phyloP scores from a whole-genome alignment of 2,888 invertebrate species.

The Aplocera efformata region DNA sequence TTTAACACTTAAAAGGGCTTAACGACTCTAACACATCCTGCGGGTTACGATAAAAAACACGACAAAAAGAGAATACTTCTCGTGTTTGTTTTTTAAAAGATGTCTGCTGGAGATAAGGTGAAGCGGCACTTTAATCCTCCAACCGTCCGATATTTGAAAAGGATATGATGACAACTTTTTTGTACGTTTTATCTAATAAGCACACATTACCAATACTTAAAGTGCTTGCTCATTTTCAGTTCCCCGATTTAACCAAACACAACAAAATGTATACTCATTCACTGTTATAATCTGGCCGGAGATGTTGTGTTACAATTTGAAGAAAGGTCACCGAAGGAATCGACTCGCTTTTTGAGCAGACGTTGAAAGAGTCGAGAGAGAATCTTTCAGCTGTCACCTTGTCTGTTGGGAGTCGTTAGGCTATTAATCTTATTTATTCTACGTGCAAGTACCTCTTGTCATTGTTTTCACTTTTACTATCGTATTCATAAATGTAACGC shows the following conservation, averaged over 20 bases:
- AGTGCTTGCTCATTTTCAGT: constrained; percentile 35
- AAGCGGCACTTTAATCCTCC: constrained; percentile 78
- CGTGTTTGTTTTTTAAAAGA: constrained; percentile 80
- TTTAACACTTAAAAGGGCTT: constrained; percentile 81
- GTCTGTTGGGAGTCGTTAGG: too few species aligned
- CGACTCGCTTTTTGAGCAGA: not conserved
- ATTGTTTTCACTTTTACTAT: constrained; percentile 11
- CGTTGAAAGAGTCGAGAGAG: too few species aligned
- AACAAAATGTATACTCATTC: constrained; percentile 12
- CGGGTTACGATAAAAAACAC: constrained; percentile 79
- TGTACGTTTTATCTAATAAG: constrained; percentile 73
- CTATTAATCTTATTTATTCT: too few species aligned
- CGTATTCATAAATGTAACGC: too few species aligned
- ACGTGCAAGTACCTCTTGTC: not conserved
- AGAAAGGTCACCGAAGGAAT: not conserved
- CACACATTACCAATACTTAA: constrained; percentile 65
- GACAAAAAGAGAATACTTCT: constrained; percentile 75
- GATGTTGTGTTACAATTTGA: constrained; percentile 1
- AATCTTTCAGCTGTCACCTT: too few species aligned
- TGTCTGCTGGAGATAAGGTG: constrained; percentile 76
- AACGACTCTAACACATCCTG: constrained; percentile 81
- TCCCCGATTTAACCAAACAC: constrained; percentile 22
- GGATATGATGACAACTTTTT: constrained; percentile 79
- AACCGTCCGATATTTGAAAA: constrained; percentile 78
- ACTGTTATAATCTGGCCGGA: constrained; percentile 9